Base-by-base conservation (phyloP, 2,888 invertebrate genomes). In the Cheilosia scutellata region DNA sequence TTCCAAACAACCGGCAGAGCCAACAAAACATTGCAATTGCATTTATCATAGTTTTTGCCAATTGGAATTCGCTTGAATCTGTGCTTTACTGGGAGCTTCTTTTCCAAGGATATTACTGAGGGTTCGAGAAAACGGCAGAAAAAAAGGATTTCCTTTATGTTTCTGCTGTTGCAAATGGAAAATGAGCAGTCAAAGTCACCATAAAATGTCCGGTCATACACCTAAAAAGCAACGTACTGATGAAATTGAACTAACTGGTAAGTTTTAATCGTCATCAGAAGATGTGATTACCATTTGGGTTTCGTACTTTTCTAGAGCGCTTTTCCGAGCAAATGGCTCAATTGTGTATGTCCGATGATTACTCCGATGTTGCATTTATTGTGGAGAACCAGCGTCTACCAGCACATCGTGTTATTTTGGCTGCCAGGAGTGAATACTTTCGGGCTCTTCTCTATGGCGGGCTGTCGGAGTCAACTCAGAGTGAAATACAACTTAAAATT, bases 391-490 rank as follows among this genome's bases (percentile, higher is more conserved):
- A 91, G 82, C 90, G 87, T 13, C 71, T 92, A 65, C 92, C 92
- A n/a, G 92, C 92, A 29, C 92, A 93, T 87, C 91, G 92, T 0
- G 95, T 98, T 5, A 97, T 99, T 51, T 94, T 99, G 71, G 99
- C 99, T 0, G 97, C 98, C 33, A 94, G 99, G 89, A 98, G 98
- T 91, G 97, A 98, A 89, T 99, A 99, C 93, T 99, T 99, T 92
- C 94, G 98, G 91, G 98, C 96, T 9, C 92, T 96, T 44, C 93
- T 96, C 0, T 96, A 95, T 93, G 96, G 96, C 7, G 96, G 96
- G n/a, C 94, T 96, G 92, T 94, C 95, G 82, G 96, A 96, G 91
- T 94, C 96, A 0, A 94, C 94, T 82, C 94, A 96, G 94, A 94
- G 94, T 66, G 97, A 98, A 93, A 96, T 99, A 74, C 95, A 96